phyloP scores from a whole-genome alignment of 1,140 invertebrate genomes.

The Drosophila neocordata region DNA sequence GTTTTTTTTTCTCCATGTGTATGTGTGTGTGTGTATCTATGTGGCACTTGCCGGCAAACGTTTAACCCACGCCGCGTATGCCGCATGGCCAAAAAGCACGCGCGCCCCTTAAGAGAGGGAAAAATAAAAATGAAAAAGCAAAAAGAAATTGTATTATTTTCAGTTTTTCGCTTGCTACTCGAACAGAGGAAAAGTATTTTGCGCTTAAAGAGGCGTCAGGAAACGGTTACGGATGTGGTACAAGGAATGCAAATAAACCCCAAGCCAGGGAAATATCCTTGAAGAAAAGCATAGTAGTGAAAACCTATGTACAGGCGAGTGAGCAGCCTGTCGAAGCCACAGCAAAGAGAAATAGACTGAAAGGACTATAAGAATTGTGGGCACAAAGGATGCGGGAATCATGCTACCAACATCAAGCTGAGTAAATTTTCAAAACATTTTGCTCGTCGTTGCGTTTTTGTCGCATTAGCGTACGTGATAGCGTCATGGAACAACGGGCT shows the following conservation, averaged over 20 bases:
- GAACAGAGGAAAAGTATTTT: slow-evolving; percentile 70
- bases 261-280: slow-evolving; percentile 29
- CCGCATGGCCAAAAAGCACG: slow-evolving; percentile 62
- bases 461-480: slow-evolving; percentile 81
- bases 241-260: slow-evolving; percentile 73
- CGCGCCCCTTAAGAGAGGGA: slow-evolving; percentile 19
- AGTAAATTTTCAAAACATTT: slow-evolving; percentile 80
- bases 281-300: slow-evolving; percentile 30
- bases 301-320: slow-evolving; percentile 10
- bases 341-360: slow-evolving; percentile 14
- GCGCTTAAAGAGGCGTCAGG: slow-evolving; percentile 73
- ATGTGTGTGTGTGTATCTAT: slow-evolving; percentile 1
- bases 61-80: slow-evolving; percentile 56
- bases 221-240: slow-evolving; percentile 71
- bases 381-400: not conserved
- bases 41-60: slow-evolving; percentile 16
- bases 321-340: slow-evolving; percentile 38
- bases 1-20: slow-evolving; percentile 22
- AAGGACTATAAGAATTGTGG: not conserved
- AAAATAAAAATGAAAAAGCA: not conserved
- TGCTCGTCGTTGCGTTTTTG: slow-evolving; percentile 77
- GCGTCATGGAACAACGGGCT: slow-evolving; percentile 48
- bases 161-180: slow-evolving; percentile 42
- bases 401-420: slow-evolving; percentile 40
- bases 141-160: slow-evolving; percentile 63